Percentiles rank a stretch among this genome's conserved stretches.
phyloP scores from a whole-genome alignment of 1,140 invertebrate genomes.

The Eufriesea mexicana region DNA sequence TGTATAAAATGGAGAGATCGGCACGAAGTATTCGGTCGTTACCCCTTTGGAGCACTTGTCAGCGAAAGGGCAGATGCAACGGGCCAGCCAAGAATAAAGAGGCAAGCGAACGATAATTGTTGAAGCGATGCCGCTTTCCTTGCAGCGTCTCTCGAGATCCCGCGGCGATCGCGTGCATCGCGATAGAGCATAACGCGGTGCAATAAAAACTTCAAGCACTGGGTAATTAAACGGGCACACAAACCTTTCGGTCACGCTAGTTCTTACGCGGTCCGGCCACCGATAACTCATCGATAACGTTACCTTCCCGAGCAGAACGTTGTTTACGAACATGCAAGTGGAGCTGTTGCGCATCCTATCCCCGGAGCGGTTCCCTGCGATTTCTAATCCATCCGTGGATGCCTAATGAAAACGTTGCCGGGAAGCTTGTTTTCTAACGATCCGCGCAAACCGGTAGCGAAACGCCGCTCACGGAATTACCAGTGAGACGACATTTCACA shows the following conservation, averaged over 20 bases:
- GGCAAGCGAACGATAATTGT: slow-evolving; percentile 58
- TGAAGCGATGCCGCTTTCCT: slow-evolving; percentile 46
- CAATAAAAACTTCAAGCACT: slow-evolving; percentile 57
- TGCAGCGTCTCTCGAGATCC: slow-evolving; percentile 32
- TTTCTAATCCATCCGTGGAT: neutral
- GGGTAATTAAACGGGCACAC: slow-evolving; percentile 60
- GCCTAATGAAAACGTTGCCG: slow-evolving; percentile 41
- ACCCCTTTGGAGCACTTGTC: neutral
- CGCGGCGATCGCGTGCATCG: slow-evolving; percentile 60
- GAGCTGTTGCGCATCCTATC: neutral
- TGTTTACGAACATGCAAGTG: slow-evolving; percentile 42
- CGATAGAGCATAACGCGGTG: slow-evolving; percentile 49
- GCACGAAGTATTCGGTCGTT: too few species aligned
- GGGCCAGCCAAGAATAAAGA: neutral
- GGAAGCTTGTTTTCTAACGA: slow-evolving; percentile 29
- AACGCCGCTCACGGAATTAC: neutral
- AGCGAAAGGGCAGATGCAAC: slow-evolving; percentile 27
- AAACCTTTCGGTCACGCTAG: slow-evolving; percentile 66
- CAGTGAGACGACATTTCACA: slow-evolving; percentile 28
- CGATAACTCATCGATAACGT: slow-evolving; percentile 57
- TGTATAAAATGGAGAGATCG: too few species aligned
- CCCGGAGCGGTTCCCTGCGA: neutral
- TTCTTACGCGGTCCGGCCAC: slow-evolving; percentile 49
- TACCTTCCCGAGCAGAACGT: slow-evolving; percentile 42
- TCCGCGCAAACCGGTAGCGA: slow-evolving; percentile 25